These are phyloP conservation scores for Phrynocephalus guinanensis DNA, from an alignment of 2,797 vertebrate genomes.

Conservation along the genomic window DNA sequence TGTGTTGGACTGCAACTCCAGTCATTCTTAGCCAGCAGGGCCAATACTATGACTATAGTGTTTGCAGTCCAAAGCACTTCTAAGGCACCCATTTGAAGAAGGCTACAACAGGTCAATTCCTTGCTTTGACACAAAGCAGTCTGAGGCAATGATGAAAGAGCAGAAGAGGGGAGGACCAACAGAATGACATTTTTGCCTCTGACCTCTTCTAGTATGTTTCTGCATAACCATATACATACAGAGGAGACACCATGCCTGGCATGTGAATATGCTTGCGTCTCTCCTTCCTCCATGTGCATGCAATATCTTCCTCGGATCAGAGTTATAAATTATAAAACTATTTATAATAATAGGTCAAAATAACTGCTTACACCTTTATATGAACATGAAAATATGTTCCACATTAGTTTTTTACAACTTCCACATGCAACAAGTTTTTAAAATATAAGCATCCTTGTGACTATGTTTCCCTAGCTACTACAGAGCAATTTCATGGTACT, in stretches of 20 bases:
- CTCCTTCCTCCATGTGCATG: neutral
- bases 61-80: too few species aligned
- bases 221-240: too few species aligned
- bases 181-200: neutral
- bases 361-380: neutral
- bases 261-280: neutral
- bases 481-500: neutral
- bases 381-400: too few species aligned
- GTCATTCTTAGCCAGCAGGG: too few species aligned
- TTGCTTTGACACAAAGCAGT: neutral
- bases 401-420: too few species aligned
- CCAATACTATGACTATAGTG: too few species aligned
- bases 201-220: neutral
- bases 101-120: too few species aligned
- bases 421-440: neutral
- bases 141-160: neutral
- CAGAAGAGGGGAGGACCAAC: neutral
- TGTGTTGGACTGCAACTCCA: too few species aligned
- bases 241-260: neutral
- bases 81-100: too few species aligned
- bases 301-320: neutral
- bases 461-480: neutral
- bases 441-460: neutral
- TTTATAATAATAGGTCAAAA: neutral
- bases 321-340: neutral